These are phyloP conservation scores for Cosmopolites sordidus DNA, from an alignment of 2,888 invertebrate species.

Conservation along the genomic window DNA sequence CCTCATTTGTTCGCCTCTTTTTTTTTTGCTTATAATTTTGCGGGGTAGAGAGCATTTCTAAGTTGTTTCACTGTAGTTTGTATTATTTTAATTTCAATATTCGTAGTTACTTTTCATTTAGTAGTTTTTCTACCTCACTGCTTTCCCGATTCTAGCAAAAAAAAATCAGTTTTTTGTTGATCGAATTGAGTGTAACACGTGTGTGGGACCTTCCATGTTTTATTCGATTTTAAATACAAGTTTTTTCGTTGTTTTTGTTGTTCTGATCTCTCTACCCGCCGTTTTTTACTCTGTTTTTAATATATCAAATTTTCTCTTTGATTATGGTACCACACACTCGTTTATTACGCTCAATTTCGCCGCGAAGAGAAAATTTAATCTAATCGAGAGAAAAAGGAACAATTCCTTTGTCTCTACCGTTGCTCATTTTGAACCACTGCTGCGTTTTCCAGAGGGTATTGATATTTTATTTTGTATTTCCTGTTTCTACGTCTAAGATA, in stretches of 20 bases:
- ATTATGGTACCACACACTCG: slow-evolving; percentile 31
- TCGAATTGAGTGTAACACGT: not conserved
- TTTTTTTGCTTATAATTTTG: slow-evolving; percentile 43
- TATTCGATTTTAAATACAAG: not conserved
- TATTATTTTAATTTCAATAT: not conserved
- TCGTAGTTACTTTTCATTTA: slow-evolving; percentile 6
- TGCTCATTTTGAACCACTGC: too few species aligned
- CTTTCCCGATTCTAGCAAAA: slow-evolving; percentile 4
- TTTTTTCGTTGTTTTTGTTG: slow-evolving; percentile 19
- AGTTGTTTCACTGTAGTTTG: slow-evolving; percentile 29
- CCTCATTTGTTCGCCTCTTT: slow-evolving; percentile 16
- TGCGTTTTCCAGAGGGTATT: too few species aligned
- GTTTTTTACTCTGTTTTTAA: slow-evolving; percentile 20
- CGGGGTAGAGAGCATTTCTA: slow-evolving; percentile 62
- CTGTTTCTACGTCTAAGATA: too few species aligned
- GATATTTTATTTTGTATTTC: too few species aligned
- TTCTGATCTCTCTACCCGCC: slow-evolving; percentile 39
- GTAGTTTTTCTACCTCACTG: slow-evolving; percentile 3
- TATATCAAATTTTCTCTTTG: not conserved
- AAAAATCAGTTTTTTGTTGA: not conserved
- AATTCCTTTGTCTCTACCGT: too few species aligned
- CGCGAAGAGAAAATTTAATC: not conserved
- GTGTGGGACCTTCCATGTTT: slow-evolving; percentile 39
- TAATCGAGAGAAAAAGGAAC: too few species aligned
- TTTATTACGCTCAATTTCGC: slow-evolving; percentile 46